Evolutionary conservation across 2,888 invertebrate species (phyloP).

Genomic region (Drosophila monieri): DNA sequence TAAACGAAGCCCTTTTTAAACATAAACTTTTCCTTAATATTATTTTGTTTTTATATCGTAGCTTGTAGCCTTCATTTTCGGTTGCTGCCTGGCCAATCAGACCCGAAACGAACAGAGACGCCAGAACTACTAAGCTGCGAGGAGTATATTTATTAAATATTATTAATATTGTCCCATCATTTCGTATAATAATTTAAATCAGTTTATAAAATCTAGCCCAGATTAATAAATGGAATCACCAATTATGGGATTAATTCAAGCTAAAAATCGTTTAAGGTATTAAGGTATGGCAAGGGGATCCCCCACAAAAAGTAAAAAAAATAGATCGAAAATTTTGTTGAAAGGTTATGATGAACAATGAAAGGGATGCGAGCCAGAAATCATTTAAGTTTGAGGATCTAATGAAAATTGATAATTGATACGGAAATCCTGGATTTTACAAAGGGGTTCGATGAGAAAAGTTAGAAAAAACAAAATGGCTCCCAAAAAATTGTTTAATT

Average conservation of each 20-base stretch:
- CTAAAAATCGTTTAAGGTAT: too few species aligned
- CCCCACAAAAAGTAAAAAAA: too few species aligned
- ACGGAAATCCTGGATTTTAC: too few species aligned
- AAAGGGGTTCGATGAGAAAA: too few species aligned
- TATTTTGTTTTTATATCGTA: slow-evolving; percentile 67
- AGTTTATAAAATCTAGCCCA: background rate
- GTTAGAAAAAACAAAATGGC: too few species aligned
- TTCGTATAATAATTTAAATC: background rate
- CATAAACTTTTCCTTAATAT: background rate
- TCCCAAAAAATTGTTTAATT: too few species aligned
- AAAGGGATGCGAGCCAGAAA: too few species aligned
- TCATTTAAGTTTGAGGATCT: too few species aligned
- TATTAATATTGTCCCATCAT: slow-evolving; percentile 6
- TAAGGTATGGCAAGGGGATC: too few species aligned
- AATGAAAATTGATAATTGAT: too few species aligned
- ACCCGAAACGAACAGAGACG: slow-evolving; percentile 92
- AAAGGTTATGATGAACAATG: too few species aligned
- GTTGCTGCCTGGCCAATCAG: slow-evolving; percentile 93
- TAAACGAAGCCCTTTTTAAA: background rate
- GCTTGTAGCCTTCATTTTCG: slow-evolving; percentile 92
- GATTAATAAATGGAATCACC: background rate
- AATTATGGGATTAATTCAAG: background rate
- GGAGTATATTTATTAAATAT: background rate
- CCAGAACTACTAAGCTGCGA: slow-evolving; percentile 85
- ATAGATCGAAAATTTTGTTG: too few species aligned